Percentiles rank a stretch among this genome's conserved stretches.
These are phyloP conservation scores for Pantherophis vulpinus DNA, from an alignment of 2,797 vertebrate genomes.

Conservation along the genomic window DNA sequence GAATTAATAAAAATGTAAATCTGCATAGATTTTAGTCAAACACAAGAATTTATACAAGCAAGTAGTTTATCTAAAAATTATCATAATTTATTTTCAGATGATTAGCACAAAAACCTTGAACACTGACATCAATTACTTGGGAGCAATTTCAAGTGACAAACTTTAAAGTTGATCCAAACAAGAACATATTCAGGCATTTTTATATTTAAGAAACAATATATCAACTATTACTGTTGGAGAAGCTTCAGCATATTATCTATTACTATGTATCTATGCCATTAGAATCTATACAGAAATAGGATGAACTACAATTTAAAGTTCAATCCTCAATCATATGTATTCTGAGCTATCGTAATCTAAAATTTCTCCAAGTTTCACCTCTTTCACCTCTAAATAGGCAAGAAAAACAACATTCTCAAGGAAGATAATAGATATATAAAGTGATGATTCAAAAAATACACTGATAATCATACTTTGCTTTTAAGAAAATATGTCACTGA, in stretches of 20 bases:
- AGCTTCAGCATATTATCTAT: background rate
- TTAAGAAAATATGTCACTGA: background rate
- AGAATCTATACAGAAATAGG: background rate
- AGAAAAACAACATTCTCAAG: background rate
- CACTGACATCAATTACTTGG: conserved; percentile 48
- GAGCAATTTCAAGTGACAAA: conserved; percentile 44
- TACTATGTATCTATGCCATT: background rate
- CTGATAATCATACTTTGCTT: background rate
- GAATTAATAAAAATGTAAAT: conserved; percentile 70
- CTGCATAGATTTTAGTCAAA: conserved; percentile 56
- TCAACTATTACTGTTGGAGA: background rate
- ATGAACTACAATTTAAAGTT: background rate
- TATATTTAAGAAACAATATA: background rate
- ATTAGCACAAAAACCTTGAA: conserved; percentile 51
- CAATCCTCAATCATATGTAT: background rate
- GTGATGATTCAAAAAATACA: background rate
- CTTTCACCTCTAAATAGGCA: background rate
- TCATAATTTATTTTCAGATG: conserved; percentile 50
- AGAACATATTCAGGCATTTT: conserved; percentile 33
- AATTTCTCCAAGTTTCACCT: background rate
- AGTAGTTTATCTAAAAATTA: conserved; percentile 60
- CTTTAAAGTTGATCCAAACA: conserved; percentile 33
- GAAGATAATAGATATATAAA: background rate
- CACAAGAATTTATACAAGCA: conserved; percentile 63
- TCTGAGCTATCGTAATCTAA: background rate